Base-by-base conservation (phyloP, 2,888 invertebrate species). In the Drosophila mulleri region DNA sequence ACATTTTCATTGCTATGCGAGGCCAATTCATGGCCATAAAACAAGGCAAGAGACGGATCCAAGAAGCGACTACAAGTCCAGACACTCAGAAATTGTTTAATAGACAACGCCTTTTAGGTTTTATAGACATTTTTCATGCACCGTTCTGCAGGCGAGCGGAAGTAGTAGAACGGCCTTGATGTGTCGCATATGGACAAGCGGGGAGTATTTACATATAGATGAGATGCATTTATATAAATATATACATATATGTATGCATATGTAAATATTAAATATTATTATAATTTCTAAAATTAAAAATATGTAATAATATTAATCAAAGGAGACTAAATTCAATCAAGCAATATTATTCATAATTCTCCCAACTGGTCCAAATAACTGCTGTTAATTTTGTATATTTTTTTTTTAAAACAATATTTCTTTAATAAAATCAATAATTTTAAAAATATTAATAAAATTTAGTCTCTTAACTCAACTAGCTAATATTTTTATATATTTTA, bases 51-150 rank as follows among this genome's bases (percentile, higher is more conserved):
- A 48, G 29, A n/a, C 11, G 29, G 29, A n/a, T 5, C n/a, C 35
- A 59, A 72, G 60, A 57, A 50, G 20, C 66, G 54, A 26, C 52
- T n/a, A 11, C 18, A 56, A 72, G 72, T 60, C 65, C 65, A 80
- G 60, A 70, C 64, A 54, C 74, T 68, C 70, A 56, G 71, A 83
- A 86, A 81, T 78, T 83, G 73, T 86, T 78, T 81, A 83, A 83
- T 86, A 81, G 77, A 80, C 80, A 83, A 80, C 83, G 80, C 80
- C 77, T 81, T 81, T 81, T 83, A 81, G 77, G 67, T 80, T 81
- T 81, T 81, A 82, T 82, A 68, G 81, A 42, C 68, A 67, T 74
- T 81, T 65, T 78, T 52, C 81, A 78, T 74, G 76, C 74, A 72
- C 62, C 67, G 54, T 37, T 67, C 58, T 62, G 23, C 42, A 56